phyloP scores from a whole-genome alignment of 2,113 vertebrate genomes.

The Ailurus styani region DNA sequence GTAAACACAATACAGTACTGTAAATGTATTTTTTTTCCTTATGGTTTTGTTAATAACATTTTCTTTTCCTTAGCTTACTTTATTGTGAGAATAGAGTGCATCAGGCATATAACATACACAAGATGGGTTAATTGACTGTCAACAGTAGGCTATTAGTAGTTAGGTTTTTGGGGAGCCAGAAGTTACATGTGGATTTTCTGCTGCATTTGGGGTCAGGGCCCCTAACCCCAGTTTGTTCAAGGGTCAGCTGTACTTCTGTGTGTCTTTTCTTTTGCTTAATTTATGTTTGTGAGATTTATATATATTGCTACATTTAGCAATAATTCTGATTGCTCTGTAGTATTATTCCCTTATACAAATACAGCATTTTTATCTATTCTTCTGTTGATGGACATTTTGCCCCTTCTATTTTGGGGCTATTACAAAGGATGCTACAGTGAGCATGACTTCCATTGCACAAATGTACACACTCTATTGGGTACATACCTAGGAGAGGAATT shows the following conservation, averaged over 20 bases:
- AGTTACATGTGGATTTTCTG: not conserved
- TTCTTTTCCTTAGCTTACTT: not conserved
- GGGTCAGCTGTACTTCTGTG: not conserved
- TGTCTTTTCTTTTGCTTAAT: not conserved
- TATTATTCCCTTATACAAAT: not conserved
- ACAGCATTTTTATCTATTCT: not conserved
- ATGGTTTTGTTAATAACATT: not conserved
- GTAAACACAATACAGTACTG: not conserved
- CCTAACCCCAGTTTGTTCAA: not conserved
- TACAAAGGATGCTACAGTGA: not conserved
- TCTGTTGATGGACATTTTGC: not conserved
- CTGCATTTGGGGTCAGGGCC: not conserved
- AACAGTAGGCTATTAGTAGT: not conserved
- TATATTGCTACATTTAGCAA: not conserved
- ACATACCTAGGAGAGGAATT: not conserved
- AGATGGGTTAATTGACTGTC: not conserved
- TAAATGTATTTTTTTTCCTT: not conserved
- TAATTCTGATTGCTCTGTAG: not conserved
- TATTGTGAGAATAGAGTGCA: not conserved
- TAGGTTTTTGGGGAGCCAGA: not conserved
- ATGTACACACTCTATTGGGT: not conserved
- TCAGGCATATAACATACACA: not conserved
- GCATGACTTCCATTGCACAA: not conserved
- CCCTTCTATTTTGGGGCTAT: not conserved
- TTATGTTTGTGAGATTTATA: not conserved